A percentile compares a stretch with the other conserved stretches of the same genome.
Conservation (phyloP, 2,113 vertebrate species). For the Solea solea region DNA sequence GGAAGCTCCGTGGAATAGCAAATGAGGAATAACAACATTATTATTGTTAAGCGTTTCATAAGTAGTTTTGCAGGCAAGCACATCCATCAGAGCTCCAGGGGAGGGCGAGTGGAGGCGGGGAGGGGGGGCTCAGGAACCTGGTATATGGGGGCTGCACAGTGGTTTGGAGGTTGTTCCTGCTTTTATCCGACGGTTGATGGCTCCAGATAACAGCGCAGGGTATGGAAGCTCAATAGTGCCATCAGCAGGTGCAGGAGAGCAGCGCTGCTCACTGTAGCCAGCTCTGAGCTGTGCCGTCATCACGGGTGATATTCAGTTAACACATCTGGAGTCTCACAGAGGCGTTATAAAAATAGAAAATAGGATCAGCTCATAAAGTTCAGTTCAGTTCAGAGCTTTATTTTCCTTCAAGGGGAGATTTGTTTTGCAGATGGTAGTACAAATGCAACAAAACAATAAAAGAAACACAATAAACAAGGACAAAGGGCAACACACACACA, state of each 20-base stretch:
- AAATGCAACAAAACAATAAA: too few relatives aligned
- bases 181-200: constrained; percentile 44
- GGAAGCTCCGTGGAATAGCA: constrained; percentile 39
- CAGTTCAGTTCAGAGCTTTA: constrained; percentile 8
- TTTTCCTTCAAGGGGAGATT: too few relatives aligned
- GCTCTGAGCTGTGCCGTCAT: constrained; percentile 19
- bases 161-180: constrained; percentile 38
- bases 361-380: constrained; percentile 68
- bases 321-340: constrained; percentile 54
- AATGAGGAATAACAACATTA: constrained; percentile 67
- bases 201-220: constrained; percentile 26
- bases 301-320: constrained; percentile 24
- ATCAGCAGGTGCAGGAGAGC: constrained; percentile 54
- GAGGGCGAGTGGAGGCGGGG: constrained; percentile 30
- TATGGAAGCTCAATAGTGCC: constrained; percentile 70
- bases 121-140: constrained; percentile 28
- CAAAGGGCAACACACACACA: too few relatives aligned
- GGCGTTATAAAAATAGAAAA: constrained; percentile 62
- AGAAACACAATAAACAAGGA: too few relatives aligned
- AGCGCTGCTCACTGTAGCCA: not conserved
- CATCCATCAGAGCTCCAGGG: constrained; percentile 62
- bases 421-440: too few relatives aligned
- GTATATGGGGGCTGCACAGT: constrained; percentile 36
- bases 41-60: constrained; percentile 73
- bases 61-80: constrained; percentile 64